These are phyloP conservation scores for Julus scanicus DNA, from an alignment of 2,888 invertebrate genomes.

Conservation along the genomic window DNA sequence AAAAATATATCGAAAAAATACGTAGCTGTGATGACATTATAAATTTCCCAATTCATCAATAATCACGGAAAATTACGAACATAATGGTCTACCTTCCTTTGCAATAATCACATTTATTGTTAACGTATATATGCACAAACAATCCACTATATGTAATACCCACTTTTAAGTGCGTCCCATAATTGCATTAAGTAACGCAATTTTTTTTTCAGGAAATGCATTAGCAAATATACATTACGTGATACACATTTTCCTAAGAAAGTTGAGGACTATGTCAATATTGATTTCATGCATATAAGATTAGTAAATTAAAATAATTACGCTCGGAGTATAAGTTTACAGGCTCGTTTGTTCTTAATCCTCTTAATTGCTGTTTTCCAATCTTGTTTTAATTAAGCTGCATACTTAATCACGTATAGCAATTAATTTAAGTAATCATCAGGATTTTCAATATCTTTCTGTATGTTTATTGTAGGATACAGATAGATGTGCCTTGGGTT, in stretches of 20 bases:
- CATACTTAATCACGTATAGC: neutral
- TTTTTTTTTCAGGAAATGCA: neutral
- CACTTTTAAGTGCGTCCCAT: too few relatives aligned
- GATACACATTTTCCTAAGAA: neutral
- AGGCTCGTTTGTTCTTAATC: neutral
- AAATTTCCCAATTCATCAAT: too few relatives aligned
- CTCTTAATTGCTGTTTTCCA: neutral
- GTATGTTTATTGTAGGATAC: conserved; percentile 37
- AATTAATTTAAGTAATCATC: neutral
- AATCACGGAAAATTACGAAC: too few relatives aligned
- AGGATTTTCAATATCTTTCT: neutral
- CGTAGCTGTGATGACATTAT: too few relatives aligned
- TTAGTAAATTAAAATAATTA: neutral
- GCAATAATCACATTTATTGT: too few relatives aligned
- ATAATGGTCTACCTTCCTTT: too few relatives aligned
- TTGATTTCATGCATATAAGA: neutral
- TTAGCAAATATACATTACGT: neutral
- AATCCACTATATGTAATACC: too few relatives aligned
- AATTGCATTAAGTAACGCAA: too few relatives aligned
- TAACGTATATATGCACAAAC: too few relatives aligned
- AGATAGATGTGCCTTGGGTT: conserved; percentile 55
- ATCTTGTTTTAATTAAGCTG: neutral
- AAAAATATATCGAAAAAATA: too few relatives aligned
- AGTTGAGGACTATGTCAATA: too few relatives aligned
- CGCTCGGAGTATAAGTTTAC: neutral